phyloP scores from a whole-genome alignment of 2,888 invertebrate genomes.

The Bhutanitis thaidina region DNA sequence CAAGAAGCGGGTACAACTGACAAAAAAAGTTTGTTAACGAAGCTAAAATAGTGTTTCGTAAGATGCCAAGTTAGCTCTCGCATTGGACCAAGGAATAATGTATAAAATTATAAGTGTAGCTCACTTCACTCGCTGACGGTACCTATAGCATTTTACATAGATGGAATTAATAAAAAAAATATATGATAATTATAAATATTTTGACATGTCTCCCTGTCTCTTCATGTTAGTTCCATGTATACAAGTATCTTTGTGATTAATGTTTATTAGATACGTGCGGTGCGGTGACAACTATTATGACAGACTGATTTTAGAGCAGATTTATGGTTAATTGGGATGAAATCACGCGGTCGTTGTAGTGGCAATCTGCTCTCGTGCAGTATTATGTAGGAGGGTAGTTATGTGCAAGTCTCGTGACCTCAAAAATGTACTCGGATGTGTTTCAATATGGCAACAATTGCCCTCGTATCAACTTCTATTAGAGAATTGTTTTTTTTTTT shows the following conservation, averaged over 20 bases:
- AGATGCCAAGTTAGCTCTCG: slow-evolving; percentile 73
- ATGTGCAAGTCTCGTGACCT: slow-evolving; percentile 25
- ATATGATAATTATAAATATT: slow-evolving; percentile 41
- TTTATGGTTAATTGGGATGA: slow-evolving; percentile 35
- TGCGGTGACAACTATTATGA: slow-evolving; percentile 43
- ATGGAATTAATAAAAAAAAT: slow-evolving; percentile 23
- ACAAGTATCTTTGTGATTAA: slow-evolving; percentile 70
- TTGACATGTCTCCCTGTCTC: slow-evolving; percentile 57
- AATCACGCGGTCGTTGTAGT: slow-evolving; percentile 25
- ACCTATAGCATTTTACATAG: slow-evolving; percentile 53
- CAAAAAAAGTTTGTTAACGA: slow-evolving; percentile 4
- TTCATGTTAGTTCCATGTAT: slow-evolving; percentile 69
- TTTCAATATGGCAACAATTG: background rate
- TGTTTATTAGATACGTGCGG: slow-evolving; percentile 54
- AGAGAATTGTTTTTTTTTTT: background rate
- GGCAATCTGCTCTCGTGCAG: slow-evolving; percentile 49
- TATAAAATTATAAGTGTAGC: slow-evolving; percentile 63
- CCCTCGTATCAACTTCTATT: background rate
- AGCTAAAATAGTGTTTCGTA: slow-evolving; percentile 50
- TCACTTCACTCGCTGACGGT: slow-evolving; percentile 68
- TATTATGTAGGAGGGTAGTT: slow-evolving; percentile 54
- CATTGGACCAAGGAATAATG: slow-evolving; percentile 73
- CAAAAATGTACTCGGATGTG: background rate
- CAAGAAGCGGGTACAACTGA: slow-evolving; percentile 4
- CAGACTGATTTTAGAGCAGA: slow-evolving; percentile 69